Evolutionary conservation across 2,888 invertebrate genomes (phyloP).

Genomic region (Chymomyza fuscimana): DNA sequence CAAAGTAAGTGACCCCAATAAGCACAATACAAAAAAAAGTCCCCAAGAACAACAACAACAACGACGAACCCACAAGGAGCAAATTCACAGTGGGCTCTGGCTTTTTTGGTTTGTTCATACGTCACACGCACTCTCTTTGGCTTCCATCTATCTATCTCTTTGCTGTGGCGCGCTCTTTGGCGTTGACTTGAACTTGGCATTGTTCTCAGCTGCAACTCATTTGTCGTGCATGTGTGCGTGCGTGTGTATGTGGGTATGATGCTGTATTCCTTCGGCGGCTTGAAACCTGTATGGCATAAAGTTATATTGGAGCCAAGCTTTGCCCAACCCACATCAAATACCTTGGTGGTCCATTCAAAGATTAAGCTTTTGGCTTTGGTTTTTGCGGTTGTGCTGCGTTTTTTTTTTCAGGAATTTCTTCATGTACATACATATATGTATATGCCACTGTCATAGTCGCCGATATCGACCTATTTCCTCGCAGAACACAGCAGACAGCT

Average conservation of each 20-base stretch:
- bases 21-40: constrained; percentile 64
- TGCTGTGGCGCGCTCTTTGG: constrained; percentile 28
- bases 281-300: constrained; percentile 69
- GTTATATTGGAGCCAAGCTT: constrained; percentile 31
- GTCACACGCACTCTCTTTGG: constrained; percentile 28
- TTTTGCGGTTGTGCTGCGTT: constrained; percentile 30
- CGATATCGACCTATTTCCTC: constrained; percentile 57
- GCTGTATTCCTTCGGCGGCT: constrained; percentile 62
- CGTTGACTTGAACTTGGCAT: constrained; percentile 55
- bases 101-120: constrained; percentile 13
- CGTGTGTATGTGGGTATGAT: constrained; percentile 9
- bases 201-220: constrained; percentile 39
- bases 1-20: constrained; percentile 80
- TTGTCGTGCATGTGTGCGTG: constrained; percentile 32
- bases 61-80: constrained; percentile 57
- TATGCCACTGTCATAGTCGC: constrained; percentile 21
- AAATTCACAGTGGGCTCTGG: constrained; percentile 42
- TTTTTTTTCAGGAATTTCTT: constrained; percentile 40
- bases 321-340: constrained; percentile 26
- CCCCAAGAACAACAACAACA: constrained; percentile 26
- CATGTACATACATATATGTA: neutral
- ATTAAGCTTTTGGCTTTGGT: constrained; percentile 43
- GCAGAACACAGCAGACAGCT: constrained; percentile 12
- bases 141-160: constrained; percentile 8
- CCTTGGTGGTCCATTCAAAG: constrained; percentile 52